Base-by-base conservation (phyloP, 2,888 invertebrate genomes). In the Ophonus ardosiacus region DNA sequence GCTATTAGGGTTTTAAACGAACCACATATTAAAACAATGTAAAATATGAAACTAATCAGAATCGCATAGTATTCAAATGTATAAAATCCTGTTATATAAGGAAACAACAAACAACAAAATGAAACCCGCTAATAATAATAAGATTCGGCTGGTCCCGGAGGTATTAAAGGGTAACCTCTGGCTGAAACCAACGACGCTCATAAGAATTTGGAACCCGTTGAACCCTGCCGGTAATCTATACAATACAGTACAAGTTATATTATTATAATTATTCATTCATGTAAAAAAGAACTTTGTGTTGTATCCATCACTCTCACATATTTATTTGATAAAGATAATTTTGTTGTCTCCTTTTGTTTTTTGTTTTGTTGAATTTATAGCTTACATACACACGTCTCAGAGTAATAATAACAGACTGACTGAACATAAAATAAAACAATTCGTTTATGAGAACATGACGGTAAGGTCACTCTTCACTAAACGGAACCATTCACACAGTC, bases 171-270 rank as follows among this genome's bases (percentile, higher is more conserved):
- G 86, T 86, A 87, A 87, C 86, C 87, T 87, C 87, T 87, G 87
- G 68, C 79, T 61, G 57, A 71, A 71, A 71, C 71, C 80, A 74
- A 81, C 65, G 43, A 76, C 40, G 81, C 81, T 85, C 85, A 81
- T 85, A 85, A 81, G 81, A 81, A 85, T 85, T 85, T 78, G 63
- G 68, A 85, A 81, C 85, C 85, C 81, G 90, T 90, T 90, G 90
- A 90, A 90, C 90, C 90, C 90, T 91, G 90, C 90, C 90, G 88
- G 89, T 84, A 74, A 90, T 88, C 86, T 88, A 87, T 86, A 51
- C 43, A 51, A 31, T 31, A 31, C 31, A 31, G 1, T 21, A 21
- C 21, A 21, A 21, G 21, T 21, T 21, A 3, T 79, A 81, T 81
- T 65, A 65, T 81, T 81, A 81, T 81, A 57, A 79, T 86, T 85